These are phyloP conservation scores for Tiliacea aurago DNA, from an alignment of 2,888 invertebrate species.

Conservation along the genomic window DNA sequence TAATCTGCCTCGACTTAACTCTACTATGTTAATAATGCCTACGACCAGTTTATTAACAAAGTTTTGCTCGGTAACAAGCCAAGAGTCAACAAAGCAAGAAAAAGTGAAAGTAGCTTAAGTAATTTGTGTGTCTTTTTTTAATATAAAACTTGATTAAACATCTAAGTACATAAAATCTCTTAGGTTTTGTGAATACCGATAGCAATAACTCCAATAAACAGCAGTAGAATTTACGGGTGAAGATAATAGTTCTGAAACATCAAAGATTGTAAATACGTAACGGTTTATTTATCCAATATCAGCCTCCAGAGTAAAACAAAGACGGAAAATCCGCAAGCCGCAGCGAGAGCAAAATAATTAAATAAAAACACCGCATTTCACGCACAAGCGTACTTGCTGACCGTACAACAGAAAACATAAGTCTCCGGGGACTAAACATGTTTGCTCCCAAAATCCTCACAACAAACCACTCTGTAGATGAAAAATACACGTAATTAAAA, in stretches of 20 bases:
- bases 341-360: slow-evolving; percentile 55
- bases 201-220: not conserved
- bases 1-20: not conserved
- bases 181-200: not conserved
- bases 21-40: not conserved
- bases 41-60: slow-evolving; percentile 23
- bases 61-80: slow-evolving; percentile 17
- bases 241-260: slow-evolving; percentile 12
- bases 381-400: slow-evolving; percentile 48
- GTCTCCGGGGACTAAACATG: slow-evolving; percentile 29
- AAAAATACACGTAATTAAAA: slow-evolving; percentile 58
- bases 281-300: slow-evolving; percentile 25
- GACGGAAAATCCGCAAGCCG: slow-evolving; percentile 49
- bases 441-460: slow-evolving; percentile 32
- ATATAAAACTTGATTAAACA: slow-evolving; percentile 1
- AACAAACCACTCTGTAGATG: slow-evolving; percentile 35
- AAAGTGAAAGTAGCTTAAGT: slow-evolving; percentile 1
- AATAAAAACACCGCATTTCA: slow-evolving; percentile 60
- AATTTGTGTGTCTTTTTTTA: slow-evolving; percentile 3
- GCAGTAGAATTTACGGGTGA: not conserved
- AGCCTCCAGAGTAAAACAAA: slow-evolving; percentile 26
- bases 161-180: not conserved
- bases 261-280: not conserved
- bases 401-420: slow-evolving; percentile 40
- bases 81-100: slow-evolving; percentile 26